Percentiles rank a stretch among this genome's conserved stretches.
Conservation (phyloP, 2,113 vertebrate species). For the Sylvietta virens region DNA sequence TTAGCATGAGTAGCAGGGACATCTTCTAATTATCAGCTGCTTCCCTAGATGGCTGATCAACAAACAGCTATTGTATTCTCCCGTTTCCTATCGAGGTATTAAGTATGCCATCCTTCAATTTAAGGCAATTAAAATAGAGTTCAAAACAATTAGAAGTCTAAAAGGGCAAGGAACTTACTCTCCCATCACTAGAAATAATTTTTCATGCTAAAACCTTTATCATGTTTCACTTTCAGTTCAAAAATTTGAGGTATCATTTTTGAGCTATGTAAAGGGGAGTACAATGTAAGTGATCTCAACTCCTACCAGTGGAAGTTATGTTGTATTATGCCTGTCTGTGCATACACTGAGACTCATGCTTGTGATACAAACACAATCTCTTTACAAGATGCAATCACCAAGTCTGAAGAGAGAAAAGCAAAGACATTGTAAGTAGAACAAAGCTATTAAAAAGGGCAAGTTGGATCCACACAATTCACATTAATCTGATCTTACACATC, state of each 20-base stretch:
- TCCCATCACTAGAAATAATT: background rate
- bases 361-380: background rate
- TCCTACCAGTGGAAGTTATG: background rate
- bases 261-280: background rate
- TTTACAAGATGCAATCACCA: background rate
- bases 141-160: background rate
- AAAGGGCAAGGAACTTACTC: background rate
- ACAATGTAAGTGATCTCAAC: background rate
- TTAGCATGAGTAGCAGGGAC: background rate
- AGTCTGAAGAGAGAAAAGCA: background rate
- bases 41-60: background rate
- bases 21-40: background rate
- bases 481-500: fast-evolving
- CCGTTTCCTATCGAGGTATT: background rate
- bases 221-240: background rate
- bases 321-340: background rate
- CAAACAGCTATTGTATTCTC: background rate
- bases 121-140: background rate
- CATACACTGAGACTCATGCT: background rate
- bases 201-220: background rate
- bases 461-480: background rate
- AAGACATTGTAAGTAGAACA: background rate
- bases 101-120: background rate
- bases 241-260: background rate
- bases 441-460: background rate